Conservation (phyloP, 2,113 vertebrate species). For the Leucopsar rothschildi region DNA sequence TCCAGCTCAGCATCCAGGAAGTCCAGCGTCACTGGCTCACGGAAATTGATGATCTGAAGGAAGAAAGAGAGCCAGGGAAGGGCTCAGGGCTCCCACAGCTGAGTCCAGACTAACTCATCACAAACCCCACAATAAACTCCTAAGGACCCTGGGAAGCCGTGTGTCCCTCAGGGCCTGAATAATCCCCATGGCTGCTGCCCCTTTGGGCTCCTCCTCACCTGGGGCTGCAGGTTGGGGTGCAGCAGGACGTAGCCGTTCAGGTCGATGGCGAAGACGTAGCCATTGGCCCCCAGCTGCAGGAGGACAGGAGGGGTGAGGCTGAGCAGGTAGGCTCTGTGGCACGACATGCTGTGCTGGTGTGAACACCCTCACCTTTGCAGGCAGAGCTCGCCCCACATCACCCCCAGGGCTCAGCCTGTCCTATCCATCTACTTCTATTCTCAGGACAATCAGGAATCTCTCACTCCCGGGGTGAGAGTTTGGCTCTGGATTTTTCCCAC, state of each 20-base stretch:
- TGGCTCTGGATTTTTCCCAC: not conserved
- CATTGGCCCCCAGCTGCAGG: constrained; percentile 89
- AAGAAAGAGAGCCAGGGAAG: not conserved
- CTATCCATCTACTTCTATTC: not conserved
- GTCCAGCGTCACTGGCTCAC: constrained; percentile 93
- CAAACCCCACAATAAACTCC: not conserved
- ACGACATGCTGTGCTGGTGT: not conserved
- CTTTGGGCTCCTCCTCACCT: constrained; percentile 66
- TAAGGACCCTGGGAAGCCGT: not conserved
- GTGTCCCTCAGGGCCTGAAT: not conserved
- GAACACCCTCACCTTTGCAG: not conserved
- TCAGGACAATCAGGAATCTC: not conserved
- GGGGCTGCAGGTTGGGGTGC: constrained; percentile 85
- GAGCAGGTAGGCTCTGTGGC: not conserved
- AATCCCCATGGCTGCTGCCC: accelerated
- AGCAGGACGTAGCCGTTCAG: constrained; percentile 82
- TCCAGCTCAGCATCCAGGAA: constrained; percentile 96
- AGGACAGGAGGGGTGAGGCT: not conserved
- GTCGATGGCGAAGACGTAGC: constrained; percentile 82
- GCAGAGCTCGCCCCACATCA: accelerated
- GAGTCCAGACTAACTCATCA: not conserved
- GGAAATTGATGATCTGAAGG: constrained; percentile 91
- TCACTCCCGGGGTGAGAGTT: not conserved
- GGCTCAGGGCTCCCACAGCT: not conserved
- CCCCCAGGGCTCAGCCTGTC: not conserved